Base-by-base conservation (phyloP, 2,797 vertebrate species). In the Taenioides sp. region DNA sequence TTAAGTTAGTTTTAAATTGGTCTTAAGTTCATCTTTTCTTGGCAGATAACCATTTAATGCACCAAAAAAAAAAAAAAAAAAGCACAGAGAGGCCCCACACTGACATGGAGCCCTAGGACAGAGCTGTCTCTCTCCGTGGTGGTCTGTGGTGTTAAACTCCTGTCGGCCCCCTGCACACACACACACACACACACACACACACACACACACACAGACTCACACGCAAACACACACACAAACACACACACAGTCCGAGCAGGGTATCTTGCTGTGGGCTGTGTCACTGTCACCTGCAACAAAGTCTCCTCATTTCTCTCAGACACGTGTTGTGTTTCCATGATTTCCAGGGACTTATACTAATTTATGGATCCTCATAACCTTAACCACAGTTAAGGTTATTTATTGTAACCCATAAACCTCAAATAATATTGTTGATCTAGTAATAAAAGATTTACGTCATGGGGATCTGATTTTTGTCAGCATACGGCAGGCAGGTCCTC, bases 61-160 rank as follows among this genome's bases (percentile, higher is more conserved):
- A 10, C n/a, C 54, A 23, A 1, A 27, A 1, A 27, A 27, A 27
- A 27, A 27, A 27, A 27, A 27, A 27, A 27, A 1, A 27, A 27
- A 73, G 47, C 71, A 72, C n/a, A 65, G 76, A 72, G 77, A 74
- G 28, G 59, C 11, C 22, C 61, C 66, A 49, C 64, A 80, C 77
- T 83, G 82, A 82, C 88, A 81, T 31, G 16, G 78, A 74, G 81
- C 85, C 85, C 80, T 75, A 83, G 86, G 80, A 86, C 65, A 84
- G 66, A 0, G 49, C 77, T 77, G 75, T 78, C 83, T 28, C 58
- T 80, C 78, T 40, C 87, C 11, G 1, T 70, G 85, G 83, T 79
- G 82, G 84, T 88, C 85, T 80, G 86, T 85, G 81, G 80, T 31
- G 70, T 81, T 91, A 92, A 92, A 92, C 90, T 92, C 87, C 90